phyloP scores from a whole-genome alignment of 2,888 invertebrate species.

The Allacma fusca region DNA sequence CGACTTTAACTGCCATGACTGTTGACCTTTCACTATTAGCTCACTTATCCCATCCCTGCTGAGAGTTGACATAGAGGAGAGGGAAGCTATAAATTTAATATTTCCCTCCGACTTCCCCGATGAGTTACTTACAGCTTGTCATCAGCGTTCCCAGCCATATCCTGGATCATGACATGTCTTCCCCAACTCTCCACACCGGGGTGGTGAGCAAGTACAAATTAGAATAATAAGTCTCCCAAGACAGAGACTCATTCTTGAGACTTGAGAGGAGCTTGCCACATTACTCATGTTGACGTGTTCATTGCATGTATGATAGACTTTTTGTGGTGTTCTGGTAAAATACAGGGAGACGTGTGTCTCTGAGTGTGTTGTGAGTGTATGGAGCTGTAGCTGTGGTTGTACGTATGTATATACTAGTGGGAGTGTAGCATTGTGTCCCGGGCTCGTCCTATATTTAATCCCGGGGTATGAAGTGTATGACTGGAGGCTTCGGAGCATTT shows the following conservation, averaged over 20 bases:
- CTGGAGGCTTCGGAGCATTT: too few species aligned
- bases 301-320: too few species aligned
- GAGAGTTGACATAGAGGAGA: background rate
- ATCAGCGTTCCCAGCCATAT: slow-evolving; percentile 23
- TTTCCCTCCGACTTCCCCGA: slow-evolving; percentile 20
- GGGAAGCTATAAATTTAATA: background rate
- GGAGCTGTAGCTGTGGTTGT: too few species aligned
- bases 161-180: background rate
- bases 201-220: background rate
- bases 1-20: slow-evolving; percentile 15
- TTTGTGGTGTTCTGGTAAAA: too few species aligned
- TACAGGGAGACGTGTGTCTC: too few species aligned
- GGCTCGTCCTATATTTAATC: too few species aligned
- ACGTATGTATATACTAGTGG: too few species aligned
- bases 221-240: background rate
- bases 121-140: slow-evolving; percentile 29
- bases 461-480: too few species aligned
- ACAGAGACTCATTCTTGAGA: background rate
- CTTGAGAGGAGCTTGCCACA: too few species aligned
- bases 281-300: too few species aligned
- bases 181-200: slow-evolving; percentile 5
- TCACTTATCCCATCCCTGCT: slow-evolving; percentile 32
- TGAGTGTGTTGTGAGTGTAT: too few species aligned
- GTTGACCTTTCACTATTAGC: slow-evolving; percentile 43
- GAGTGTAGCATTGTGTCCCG: too few species aligned